Evolutionary conservation across 1,140 invertebrate genomes (phyloP).

Genomic region (Mesaphorura yosii): DNA sequence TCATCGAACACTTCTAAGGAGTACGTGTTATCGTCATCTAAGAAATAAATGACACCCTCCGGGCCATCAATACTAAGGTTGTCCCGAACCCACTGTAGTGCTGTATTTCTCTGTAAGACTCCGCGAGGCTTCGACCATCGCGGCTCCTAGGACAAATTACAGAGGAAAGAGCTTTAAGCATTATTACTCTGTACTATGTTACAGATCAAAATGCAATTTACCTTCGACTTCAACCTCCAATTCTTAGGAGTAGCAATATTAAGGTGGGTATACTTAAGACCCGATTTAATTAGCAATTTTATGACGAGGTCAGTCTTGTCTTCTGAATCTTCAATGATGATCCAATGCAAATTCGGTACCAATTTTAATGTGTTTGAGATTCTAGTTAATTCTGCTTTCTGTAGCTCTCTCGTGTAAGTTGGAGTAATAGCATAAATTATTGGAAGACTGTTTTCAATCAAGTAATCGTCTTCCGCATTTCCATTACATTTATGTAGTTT

Average conservation of each 20-base stretch:
- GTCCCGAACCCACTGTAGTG: slow-evolving; percentile 69
- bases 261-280: slow-evolving; percentile 66
- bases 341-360: slow-evolving; percentile 87
- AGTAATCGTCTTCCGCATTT: too few relatives aligned
- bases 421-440: slow-evolving; percentile 83
- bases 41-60: slow-evolving; percentile 85
- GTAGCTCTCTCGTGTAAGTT: slow-evolving; percentile 74
- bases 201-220: slow-evolving; percentile 24
- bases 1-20: slow-evolving; percentile 78
- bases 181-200: background rate
- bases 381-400: slow-evolving; percentile 89
- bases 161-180: slow-evolving; percentile 7
- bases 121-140: slow-evolving; percentile 86
- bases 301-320: slow-evolving; percentile 63
- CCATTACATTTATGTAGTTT: background rate
- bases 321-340: slow-evolving; percentile 79
- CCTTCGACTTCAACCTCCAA: slow-evolving; percentile 51
- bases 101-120: slow-evolving; percentile 85
- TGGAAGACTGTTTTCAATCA: too few relatives aligned
- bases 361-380: slow-evolving; percentile 79
- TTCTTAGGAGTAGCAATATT: slow-evolving; percentile 55
- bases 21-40: slow-evolving; percentile 97
- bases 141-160: slow-evolving; percentile 48
- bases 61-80: slow-evolving; percentile 42
- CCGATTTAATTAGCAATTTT: slow-evolving; percentile 61